Conservation (phyloP, 2,113 vertebrate species). For the Psophia crepitans region DNA sequence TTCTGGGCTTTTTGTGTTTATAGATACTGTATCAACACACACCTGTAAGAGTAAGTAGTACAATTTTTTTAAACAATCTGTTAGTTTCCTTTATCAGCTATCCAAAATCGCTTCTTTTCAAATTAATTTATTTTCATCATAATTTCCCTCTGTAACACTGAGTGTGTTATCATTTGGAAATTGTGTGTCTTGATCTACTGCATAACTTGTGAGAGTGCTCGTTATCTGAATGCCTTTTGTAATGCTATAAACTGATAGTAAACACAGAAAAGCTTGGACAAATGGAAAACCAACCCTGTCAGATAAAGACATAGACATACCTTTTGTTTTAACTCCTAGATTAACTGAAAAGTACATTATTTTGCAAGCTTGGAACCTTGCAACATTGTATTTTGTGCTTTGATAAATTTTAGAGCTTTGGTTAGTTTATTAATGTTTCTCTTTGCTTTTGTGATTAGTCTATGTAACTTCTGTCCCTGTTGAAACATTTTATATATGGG, state of each 20-base stretch:
- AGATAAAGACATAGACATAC: neutral
- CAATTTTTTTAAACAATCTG: neutral
- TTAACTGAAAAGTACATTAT: neutral
- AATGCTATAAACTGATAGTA: neutral
- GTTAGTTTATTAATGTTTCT: neutral
- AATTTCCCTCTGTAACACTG: neutral
- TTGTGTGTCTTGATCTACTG: neutral
- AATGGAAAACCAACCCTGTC: neutral
- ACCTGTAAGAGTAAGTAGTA: neutral
- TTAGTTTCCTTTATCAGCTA: neutral
- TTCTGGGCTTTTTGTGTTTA: neutral
- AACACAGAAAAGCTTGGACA: neutral
- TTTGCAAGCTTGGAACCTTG: neutral
- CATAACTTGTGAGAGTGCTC: neutral
- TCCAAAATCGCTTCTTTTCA: neutral
- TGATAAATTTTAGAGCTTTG: neutral
- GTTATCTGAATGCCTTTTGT: neutral
- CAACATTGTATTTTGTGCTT: neutral
- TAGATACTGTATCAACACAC: neutral
- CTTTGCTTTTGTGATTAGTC: neutral
- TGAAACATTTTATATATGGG: neutral
- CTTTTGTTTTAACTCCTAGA: neutral
- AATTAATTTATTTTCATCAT: neutral
- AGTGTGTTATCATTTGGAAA: neutral
- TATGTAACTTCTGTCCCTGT: neutral